Evolutionary conservation across 2,888 invertebrate genomes (phyloP), one percentile per base, ranked within the genome.

Genomic region (Gymnoscelis rufifasciata): DNA sequence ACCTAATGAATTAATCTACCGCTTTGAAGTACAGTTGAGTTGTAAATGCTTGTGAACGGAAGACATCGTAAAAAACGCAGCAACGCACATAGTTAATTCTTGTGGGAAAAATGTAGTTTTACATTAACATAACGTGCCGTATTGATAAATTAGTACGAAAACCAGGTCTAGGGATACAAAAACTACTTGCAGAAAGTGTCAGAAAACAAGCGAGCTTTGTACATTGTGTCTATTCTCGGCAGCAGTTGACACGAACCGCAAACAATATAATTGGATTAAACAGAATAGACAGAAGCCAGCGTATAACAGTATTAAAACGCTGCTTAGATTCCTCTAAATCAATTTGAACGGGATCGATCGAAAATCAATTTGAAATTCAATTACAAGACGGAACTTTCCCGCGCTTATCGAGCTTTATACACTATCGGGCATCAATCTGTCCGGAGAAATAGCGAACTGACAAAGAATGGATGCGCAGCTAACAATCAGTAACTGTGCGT

Each of bases 311-410:
- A 76, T 68, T 70, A 64, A 50, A 66, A 71, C 58, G 70, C 72
- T 67, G 59, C 63, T 72, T 69, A 71, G 66, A 74, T 72, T 71
- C 66, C 68, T 68, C 65, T 60, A 68, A 78, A 77, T 74, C 74
- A 67, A 73, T 77, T 74, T 71, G 61, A 80, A 81, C 77, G 75
- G 70, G 69, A 79, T 78, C 65, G 71, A 74, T 72, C 63, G 65
- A 77, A 79, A 80, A 81, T 80, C 72, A 73, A 83, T 83, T 79
- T 74, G 71, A 71, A 72, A 78, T 83, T 83, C 78, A 83, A 87
- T 86, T 80, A 76, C 64, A 69, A 77, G 74, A 73, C 62, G 69
- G 67, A 72, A 73, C 71, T 75, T 83, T 81, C 78, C 78, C 75
- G 78, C 68, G 74, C 71, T 77, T 74, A 81, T 81, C 76, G 75